Percentiles rank a stretch among this genome's conserved stretches.
These are phyloP conservation scores for Vicugna pacos DNA, from an alignment of 2,113 vertebrate species.

Conservation along the genomic window DNA sequence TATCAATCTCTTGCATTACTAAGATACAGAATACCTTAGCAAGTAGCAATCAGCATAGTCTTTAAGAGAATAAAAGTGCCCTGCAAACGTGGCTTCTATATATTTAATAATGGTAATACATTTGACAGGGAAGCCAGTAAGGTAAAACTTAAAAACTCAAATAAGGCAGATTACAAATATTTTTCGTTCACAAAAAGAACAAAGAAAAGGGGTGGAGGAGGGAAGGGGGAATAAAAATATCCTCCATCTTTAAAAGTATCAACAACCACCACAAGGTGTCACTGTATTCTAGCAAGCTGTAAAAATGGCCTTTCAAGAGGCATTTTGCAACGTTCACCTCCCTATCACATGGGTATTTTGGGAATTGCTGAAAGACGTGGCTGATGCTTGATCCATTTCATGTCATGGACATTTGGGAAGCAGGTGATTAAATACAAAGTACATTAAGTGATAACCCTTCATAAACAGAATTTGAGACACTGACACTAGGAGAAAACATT, in stretches of 20 bases:
- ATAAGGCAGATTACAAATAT: constrained; percentile 61
- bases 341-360: not conserved
- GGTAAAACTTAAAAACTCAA: constrained; percentile 59
- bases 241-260: not conserved
- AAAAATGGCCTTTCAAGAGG: constrained; percentile 21
- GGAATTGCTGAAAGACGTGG: constrained; percentile 37
- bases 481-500: constrained; percentile 42
- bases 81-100: constrained; percentile 58
- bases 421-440: constrained; percentile 60
- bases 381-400: constrained; percentile 40
- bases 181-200: constrained; percentile 57
- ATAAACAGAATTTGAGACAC: constrained; percentile 58
- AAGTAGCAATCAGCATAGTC: constrained; percentile 60
- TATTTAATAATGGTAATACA: constrained; percentile 47
- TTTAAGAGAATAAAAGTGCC: not conserved
- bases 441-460: constrained; percentile 51
- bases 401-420: constrained; percentile 23
- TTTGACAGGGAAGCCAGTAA: constrained; percentile 15
- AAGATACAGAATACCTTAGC: constrained; percentile 69
- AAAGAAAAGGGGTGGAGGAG: not conserved
- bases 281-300: constrained; percentile 72
- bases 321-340: not conserved
- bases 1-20: constrained; percentile 47
- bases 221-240: not conserved
- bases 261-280: constrained; percentile 82